Conservation (phyloP, 2,113 vertebrate species). For the Triplophysa tibetana region DNA sequence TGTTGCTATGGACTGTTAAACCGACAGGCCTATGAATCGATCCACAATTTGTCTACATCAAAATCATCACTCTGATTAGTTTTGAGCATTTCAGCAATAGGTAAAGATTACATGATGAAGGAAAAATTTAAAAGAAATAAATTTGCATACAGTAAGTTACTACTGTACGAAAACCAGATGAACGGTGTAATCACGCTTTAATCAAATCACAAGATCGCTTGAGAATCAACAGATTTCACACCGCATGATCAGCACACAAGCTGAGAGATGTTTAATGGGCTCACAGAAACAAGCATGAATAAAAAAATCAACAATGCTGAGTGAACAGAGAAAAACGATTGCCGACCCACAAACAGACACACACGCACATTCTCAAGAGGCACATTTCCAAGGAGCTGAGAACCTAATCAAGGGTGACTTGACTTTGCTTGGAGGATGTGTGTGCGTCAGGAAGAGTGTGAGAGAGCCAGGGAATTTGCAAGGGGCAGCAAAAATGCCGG, state of each 20-base stretch:
- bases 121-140: conserved; percentile 17
- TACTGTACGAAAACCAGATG: not conserved
- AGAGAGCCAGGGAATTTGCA: conserved; percentile 30
- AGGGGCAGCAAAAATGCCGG: conserved; percentile 39
- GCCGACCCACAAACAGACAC: conserved; percentile 3
- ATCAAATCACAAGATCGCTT: conserved; percentile 28
- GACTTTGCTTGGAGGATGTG: conserved; percentile 65
- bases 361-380: conserved; percentile 44
- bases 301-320: conserved; percentile 34
- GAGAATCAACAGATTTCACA: conserved; percentile 51
- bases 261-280: conserved; percentile 35
- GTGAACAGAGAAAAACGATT: conserved; percentile 20
- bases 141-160: conserved; percentile 28
- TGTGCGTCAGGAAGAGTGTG: conserved; percentile 23
- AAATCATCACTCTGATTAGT: too few relatives aligned
- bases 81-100: too few relatives aligned
- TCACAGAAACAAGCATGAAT: conserved; percentile 39
- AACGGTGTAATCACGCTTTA: conserved; percentile 32
- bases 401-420: conserved; percentile 70
- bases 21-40: not conserved
- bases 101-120: not conserved
- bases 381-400: conserved; percentile 51
- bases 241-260: conserved; percentile 30
- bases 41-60: too few relatives aligned
- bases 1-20: not conserved